Evolutionary conservation across 2,888 invertebrate species (phyloP).

Genomic region (Rhagonycha fulva): DNA sequence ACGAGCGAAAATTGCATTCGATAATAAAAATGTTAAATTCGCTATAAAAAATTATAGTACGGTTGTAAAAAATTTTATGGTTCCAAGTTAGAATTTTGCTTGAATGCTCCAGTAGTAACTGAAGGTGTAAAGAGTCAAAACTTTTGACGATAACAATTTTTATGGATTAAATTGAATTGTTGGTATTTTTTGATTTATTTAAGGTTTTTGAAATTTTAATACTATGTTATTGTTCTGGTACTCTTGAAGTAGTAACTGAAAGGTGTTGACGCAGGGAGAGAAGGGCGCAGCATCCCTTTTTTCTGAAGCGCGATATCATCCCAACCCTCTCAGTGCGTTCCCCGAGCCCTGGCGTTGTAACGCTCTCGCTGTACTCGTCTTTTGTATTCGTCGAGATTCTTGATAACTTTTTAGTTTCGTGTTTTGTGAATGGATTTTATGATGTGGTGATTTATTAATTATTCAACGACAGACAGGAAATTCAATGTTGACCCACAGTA

Average conservation of each 20-base stretch:
- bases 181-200: background rate
- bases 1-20: background rate
- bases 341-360: conserved; percentile 35
- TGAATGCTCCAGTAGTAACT: background rate
- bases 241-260: conserved; percentile 8
- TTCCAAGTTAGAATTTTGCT: conserved; percentile 8
- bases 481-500: conserved; percentile 79
- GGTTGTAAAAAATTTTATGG: conserved; percentile 6
- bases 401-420: conserved; percentile 12
- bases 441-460: conserved; percentile 18
- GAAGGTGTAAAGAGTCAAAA: background rate
- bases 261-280: conserved; percentile 29
- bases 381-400: conserved; percentile 11
- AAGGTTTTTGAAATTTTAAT: background rate
- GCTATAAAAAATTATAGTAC: background rate
- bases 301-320: conserved; percentile 27
- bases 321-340: conserved; percentile 45
- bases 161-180: conserved; percentile 6
- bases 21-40: background rate
- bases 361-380: conserved; percentile 32
- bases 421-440: conserved; percentile 21
- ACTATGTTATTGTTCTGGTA: background rate
- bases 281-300: conserved; percentile 41
- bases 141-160: background rate
- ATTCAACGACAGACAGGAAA: conserved; percentile 17